Conservation (phyloP, 2,888 invertebrate genomes). For the Polydrusus cervinus region DNA sequence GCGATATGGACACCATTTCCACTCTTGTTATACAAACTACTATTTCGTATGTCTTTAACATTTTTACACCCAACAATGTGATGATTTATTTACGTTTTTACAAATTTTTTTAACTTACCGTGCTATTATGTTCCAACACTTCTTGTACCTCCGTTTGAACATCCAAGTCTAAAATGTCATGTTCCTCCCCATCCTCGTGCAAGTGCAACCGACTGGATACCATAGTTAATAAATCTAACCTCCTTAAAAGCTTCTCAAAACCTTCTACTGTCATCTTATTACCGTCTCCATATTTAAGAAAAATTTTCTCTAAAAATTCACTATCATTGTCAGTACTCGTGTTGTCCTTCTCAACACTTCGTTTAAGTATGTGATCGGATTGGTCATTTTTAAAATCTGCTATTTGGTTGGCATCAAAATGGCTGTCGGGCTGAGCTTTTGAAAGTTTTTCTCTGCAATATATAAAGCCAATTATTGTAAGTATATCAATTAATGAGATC, state of each 20-base stretch:
- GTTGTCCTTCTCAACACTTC: conserved; percentile 27
- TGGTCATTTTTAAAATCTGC: conserved; percentile 19
- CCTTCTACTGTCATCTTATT: conserved; percentile 79
- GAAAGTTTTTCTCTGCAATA: conserved; percentile 58
- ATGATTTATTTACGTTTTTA: too few species aligned
- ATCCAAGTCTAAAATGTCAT: conserved; percentile 27
- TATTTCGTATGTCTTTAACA: too few species aligned
- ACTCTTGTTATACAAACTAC: too few species aligned
- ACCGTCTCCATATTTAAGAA: conserved; percentile 79
- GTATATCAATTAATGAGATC: background rate
- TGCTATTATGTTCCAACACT: conserved; percentile 33
- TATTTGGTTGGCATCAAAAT: conserved; percentile 47
- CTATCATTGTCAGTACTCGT: conserved; percentile 57
- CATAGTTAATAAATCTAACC: conserved; percentile 54
- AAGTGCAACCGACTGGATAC: conserved; percentile 65
- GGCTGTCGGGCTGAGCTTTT: conserved; percentile 53
- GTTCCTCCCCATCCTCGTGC: conserved; percentile 13
- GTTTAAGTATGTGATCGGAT: conserved; percentile 54
- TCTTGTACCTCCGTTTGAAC: conserved; percentile 30
- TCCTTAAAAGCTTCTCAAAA: conserved; percentile 74
- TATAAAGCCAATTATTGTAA: background rate
- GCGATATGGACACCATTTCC: too few species aligned
- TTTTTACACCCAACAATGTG: too few species aligned
- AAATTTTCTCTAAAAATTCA: conserved; percentile 79
- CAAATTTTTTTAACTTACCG: conserved; percentile 20